A percentile compares a stretch with the other conserved stretches of the same genome.
These are phyloP conservation scores for Climacteris rufus DNA, from an alignment of 2,113 vertebrate genomes.

Conservation along the genomic window DNA sequence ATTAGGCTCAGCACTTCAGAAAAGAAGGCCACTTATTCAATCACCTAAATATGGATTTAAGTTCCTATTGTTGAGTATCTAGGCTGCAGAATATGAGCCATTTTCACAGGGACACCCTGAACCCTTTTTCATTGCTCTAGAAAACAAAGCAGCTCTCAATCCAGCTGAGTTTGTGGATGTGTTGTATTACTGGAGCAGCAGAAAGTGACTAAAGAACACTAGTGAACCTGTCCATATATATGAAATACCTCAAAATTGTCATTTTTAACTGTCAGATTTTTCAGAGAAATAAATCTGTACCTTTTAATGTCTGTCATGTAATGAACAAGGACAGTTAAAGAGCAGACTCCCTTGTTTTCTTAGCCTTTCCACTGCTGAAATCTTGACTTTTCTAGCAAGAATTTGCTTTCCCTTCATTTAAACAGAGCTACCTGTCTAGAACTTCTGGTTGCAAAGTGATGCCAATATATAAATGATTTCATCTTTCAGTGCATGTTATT, in stretches of 20 bases:
- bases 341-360: not conserved
- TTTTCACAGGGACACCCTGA: conserved; percentile 1
- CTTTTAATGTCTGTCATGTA: not conserved
- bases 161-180: not conserved
- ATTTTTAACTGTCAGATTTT: not conserved
- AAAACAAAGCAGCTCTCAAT: conserved; percentile 32
- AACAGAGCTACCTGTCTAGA: not conserved
- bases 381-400: not conserved
- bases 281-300: not conserved
- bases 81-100: not conserved
- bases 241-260: not conserved
- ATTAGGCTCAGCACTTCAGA: not conserved
- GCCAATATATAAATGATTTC: not conserved
- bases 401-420: not conserved
- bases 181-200: not conserved
- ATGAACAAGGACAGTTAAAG: not conserved
- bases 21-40: conserved; percentile 30
- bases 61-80: conserved; percentile 18
- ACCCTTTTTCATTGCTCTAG: not conserved
- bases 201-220: not conserved
- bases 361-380: not conserved
- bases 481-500: not conserved
- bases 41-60: not conserved
- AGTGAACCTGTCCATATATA: not conserved
- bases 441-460: not conserved